phyloP scores from a whole-genome alignment of 1,140 invertebrate species.

The Pygmarrhopalites habei region DNA sequence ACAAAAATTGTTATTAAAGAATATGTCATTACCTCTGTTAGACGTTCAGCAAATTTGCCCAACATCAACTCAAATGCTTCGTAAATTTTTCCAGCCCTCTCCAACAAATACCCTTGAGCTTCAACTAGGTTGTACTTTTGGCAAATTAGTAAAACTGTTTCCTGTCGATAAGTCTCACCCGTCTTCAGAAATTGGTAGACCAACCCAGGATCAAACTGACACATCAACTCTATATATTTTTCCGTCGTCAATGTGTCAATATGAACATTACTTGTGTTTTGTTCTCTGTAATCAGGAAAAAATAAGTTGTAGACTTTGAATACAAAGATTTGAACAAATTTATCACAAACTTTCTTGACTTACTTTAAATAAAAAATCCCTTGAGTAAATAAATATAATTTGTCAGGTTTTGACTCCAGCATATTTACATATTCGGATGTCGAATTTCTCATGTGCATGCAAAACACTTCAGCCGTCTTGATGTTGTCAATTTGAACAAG shows the following conservation, averaged over 20 bases:
- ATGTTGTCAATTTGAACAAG: slow-evolving; percentile 48
- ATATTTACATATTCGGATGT: slow-evolving; percentile 42
- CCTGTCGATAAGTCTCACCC: slow-evolving; percentile 47
- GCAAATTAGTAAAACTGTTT: slow-evolving; percentile 45
- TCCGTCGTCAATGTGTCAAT: slow-evolving; percentile 53
- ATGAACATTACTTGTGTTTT: slow-evolving; percentile 40
- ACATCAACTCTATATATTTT: slow-evolving; percentile 61
- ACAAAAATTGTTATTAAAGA: background rate
- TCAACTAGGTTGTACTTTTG: slow-evolving; percentile 46
- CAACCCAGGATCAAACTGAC: slow-evolving; percentile 51
- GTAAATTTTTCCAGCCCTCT: slow-evolving; percentile 50
- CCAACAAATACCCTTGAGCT: slow-evolving; percentile 50
- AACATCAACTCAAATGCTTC: slow-evolving; percentile 47
- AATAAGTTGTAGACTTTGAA: slow-evolving; percentile 8
- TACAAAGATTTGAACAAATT: background rate
- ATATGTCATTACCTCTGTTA: slow-evolving; percentile 20
- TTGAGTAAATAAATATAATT: slow-evolving; percentile 56
- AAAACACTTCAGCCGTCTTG: slow-evolving; percentile 41
- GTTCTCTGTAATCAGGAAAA: slow-evolving; percentile 36
- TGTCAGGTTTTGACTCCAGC: slow-evolving; percentile 44
- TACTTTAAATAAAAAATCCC: slow-evolving; percentile 54
- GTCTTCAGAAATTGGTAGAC: slow-evolving; percentile 47
- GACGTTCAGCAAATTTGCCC: slow-evolving; percentile 34
- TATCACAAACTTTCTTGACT: slow-evolving; percentile 10
- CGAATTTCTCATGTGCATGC: slow-evolving; percentile 37